phyloP scores from a whole-genome alignment of 2,113 vertebrate species.

The Crotophaga sulcirostris region DNA sequence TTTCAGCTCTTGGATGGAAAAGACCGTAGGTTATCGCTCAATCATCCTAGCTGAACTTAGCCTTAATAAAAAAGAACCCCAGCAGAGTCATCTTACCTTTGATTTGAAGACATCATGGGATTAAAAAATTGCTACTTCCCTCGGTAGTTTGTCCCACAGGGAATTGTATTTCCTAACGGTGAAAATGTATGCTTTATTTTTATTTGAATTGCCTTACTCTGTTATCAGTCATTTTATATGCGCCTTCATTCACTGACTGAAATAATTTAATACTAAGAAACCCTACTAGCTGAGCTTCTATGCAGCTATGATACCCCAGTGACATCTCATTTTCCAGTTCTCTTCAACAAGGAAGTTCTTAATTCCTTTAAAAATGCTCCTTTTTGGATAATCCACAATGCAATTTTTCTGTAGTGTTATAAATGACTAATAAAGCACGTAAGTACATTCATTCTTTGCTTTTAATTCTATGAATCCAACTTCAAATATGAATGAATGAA shows the following conservation, averaged over 20 bases:
- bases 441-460: not conserved
- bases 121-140: not conserved
- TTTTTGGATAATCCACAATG: not conserved
- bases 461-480: not conserved
- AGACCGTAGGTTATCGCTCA: not conserved
- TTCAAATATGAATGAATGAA: not conserved
- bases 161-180: not conserved
- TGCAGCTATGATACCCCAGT: not conserved
- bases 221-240: constrained; percentile 13
- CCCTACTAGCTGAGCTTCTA: not conserved
- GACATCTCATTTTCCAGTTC: not conserved
- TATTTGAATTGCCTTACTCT: not conserved
- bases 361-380: not conserved
- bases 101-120: not conserved
- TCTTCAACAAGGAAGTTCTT: not conserved
- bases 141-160: not conserved
- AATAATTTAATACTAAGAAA: not conserved
- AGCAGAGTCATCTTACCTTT: not conserved
- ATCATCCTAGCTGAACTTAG: not conserved
- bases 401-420: not conserved
- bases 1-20: not conserved
- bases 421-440: not conserved
- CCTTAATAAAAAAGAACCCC: not conserved
- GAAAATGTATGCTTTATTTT: not conserved
- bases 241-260: not conserved